Conservation (phyloP, 2,888 invertebrate genomes). For the Polydrusus cervinus region DNA sequence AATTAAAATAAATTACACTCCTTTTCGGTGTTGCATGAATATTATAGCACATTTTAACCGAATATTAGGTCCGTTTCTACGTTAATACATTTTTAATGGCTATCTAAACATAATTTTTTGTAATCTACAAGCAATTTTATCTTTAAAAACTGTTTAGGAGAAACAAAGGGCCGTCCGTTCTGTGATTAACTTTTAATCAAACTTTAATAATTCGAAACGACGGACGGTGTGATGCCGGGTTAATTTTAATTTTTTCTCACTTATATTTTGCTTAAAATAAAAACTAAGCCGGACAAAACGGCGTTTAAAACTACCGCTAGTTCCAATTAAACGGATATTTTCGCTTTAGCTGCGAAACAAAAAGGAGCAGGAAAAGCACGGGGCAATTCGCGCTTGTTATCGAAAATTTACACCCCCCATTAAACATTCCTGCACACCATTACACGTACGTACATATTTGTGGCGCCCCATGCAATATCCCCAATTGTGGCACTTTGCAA, state of each 20-base stretch:
- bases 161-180: conserved; percentile 2
- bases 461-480: too few relatives aligned
- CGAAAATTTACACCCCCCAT: conserved; percentile 53
- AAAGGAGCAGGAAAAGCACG: conserved; percentile 35
- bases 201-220: conserved; percentile 6
- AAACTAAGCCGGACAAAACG: conserved; percentile 31
- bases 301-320: conserved; percentile 44
- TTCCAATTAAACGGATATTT: conserved; percentile 52
- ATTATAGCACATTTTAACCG: too few relatives aligned
- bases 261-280: conserved; percentile 20
- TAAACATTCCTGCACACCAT: too few relatives aligned
- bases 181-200: conserved; percentile 26
- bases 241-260: conserved; percentile 31
- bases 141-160: background rate
- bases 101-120: too few relatives aligned
- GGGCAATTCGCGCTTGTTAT: conserved; percentile 52
- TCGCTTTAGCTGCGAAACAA: conserved; percentile 46
- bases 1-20: too few relatives aligned
- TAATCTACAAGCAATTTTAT: background rate
- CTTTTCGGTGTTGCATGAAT: too few relatives aligned
- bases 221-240: conserved; percentile 2
- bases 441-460: too few relatives aligned
- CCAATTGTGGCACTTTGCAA: too few relatives aligned
- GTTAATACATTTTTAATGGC: too few relatives aligned
- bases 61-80: too few relatives aligned